Conservation (phyloP, 2,888 invertebrate species). For the Ormyrus pomaceus region DNA sequence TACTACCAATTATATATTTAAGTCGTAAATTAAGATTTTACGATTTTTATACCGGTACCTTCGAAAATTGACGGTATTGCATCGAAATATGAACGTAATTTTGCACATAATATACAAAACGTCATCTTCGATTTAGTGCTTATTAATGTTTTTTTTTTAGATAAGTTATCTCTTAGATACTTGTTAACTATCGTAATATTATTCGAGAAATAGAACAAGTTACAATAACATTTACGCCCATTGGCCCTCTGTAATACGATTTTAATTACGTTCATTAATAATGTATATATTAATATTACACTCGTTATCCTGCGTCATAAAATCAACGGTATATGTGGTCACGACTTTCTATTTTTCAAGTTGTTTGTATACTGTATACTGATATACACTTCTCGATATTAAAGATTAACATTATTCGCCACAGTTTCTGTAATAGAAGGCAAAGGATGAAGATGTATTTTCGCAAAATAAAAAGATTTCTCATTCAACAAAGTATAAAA, state of each 20-base stretch:
- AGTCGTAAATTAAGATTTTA: constrained; percentile 26
- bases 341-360: constrained; percentile 8
- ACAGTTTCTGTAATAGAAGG: constrained; percentile 14
- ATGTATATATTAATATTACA: not conserved
- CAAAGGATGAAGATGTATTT: constrained; percentile 18
- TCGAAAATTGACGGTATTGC: constrained; percentile 49
- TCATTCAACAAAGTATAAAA: not conserved
- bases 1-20: constrained; percentile 2
- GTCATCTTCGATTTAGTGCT: constrained; percentile 36
- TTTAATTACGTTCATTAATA: constrained; percentile 6
- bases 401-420: constrained; percentile 26
- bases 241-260: constrained; percentile 27
- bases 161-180: constrained; percentile 42
- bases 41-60: constrained; percentile 23
- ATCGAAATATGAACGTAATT: constrained; percentile 43
- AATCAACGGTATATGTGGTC: constrained; percentile 22
- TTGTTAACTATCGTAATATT: constrained; percentile 65
- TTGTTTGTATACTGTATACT: not conserved
- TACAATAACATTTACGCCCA: constrained; percentile 62
- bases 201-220: constrained; percentile 68
- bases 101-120: constrained; percentile 39
- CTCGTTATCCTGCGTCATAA: not conserved
- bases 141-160: constrained; percentile 8
- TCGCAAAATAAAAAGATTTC: not conserved
- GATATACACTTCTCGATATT: constrained; percentile 23